A percentile compares a stretch with the other conserved stretches of the same genome.
Conservation (phyloP, 2,888 invertebrate species). For the Drosophila niveifrons region DNA sequence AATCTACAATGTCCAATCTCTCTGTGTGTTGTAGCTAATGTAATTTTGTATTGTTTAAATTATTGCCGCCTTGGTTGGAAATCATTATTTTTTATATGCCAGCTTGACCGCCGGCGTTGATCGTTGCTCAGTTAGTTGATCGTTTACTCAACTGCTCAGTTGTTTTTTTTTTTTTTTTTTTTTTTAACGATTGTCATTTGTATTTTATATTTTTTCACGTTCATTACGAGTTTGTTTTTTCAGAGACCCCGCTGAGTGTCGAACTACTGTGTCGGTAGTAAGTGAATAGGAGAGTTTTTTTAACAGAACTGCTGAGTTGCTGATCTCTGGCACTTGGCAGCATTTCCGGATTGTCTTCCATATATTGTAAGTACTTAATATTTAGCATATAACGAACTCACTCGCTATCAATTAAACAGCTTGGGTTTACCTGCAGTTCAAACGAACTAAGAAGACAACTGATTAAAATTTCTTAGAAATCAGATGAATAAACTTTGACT, state of each 20-base stretch:
- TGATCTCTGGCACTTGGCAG: neutral
- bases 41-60: constrained; percentile 56
- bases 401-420: neutral
- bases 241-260: constrained; percentile 39
- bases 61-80: constrained; percentile 39
- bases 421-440: neutral
- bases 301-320: constrained; percentile 8
- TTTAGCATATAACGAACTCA: neutral
- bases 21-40: constrained; percentile 53
- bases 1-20: constrained; percentile 19
- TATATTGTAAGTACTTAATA: too few relatives aligned
- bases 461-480: neutral
- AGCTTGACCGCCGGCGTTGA: constrained; percentile 48
- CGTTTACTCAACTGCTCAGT: constrained; percentile 14
- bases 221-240: constrained; percentile 12
- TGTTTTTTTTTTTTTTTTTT: constrained; percentile 38
- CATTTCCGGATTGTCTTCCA: neutral
- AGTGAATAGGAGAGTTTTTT: constrained; percentile 1
- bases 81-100: constrained; percentile 33
- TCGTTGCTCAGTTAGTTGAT: constrained; percentile 30
- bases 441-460: neutral
- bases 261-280: constrained; percentile 43
- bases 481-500: neutral
- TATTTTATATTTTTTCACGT: constrained; percentile 24
- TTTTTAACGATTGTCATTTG: constrained; percentile 41